A percentile compares a stretch with the other conserved stretches of the same genome.
Conservation (phyloP, 1,140 invertebrate species). For the Augochlora pura region DNA sequence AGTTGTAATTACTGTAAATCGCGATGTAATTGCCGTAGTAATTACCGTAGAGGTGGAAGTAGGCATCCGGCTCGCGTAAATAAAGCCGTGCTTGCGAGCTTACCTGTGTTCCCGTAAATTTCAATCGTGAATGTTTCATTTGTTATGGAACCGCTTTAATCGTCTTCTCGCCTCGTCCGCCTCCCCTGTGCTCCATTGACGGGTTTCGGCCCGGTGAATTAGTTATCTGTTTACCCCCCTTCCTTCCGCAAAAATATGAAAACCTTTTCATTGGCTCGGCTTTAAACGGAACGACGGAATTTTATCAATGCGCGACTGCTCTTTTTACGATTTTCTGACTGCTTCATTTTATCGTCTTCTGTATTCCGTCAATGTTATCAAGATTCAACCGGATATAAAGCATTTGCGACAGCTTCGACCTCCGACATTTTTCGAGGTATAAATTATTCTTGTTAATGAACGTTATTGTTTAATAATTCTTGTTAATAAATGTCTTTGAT, state of each 20-base stretch:
- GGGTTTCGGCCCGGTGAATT: background rate
- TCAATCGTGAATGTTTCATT: conserved; percentile 49
- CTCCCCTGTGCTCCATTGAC: conserved; percentile 7
- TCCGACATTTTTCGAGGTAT: no score
- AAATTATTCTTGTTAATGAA: no score
- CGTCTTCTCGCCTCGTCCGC: background rate
- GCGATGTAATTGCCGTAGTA: conserved; percentile 52
- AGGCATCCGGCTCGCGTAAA: conserved; percentile 47
- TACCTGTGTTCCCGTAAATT: conserved; percentile 40
- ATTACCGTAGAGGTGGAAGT: conserved; percentile 47
- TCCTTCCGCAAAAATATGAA: background rate
- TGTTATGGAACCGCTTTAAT: conserved; percentile 43
- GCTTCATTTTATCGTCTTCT: no score
- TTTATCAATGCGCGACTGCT: no score
- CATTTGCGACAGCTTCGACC: no score
- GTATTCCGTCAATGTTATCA: no score
- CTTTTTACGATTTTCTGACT: no score
- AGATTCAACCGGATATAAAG: no score
- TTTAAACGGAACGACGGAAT: no score
- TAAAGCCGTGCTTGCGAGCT: conserved; percentile 50
- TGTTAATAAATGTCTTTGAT: no score
- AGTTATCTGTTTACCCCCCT: background rate
- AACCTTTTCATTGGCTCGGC: background rate
- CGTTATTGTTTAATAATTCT: no score
- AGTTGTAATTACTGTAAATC: conserved; percentile 54